These are phyloP conservation scores for Aporrectodea caliginosa DNA, from an alignment of 1,140 invertebrate genomes.

Conservation along the genomic window DNA sequence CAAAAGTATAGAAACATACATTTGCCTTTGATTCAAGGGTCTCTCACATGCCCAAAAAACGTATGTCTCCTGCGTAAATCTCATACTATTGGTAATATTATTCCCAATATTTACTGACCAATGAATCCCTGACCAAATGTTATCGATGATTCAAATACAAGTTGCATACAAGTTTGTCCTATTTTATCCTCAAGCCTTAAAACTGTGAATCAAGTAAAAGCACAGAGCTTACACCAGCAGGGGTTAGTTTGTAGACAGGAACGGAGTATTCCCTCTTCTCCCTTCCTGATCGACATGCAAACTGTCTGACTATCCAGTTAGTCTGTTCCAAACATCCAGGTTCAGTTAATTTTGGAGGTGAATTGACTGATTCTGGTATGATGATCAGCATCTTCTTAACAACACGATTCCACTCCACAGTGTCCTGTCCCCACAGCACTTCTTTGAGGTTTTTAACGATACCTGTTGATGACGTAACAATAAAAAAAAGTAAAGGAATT, in stretches of 20 bases:
- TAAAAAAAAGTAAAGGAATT: not conserved
- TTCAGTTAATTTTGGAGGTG: not conserved
- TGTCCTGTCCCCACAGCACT: not conserved
- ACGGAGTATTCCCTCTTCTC: not conserved
- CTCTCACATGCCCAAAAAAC: too few species aligned
- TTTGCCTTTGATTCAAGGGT: too few species aligned
- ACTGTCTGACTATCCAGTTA: not conserved
- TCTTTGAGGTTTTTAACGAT: not conserved
- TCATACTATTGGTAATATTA: too few species aligned
- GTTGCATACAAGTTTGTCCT: too few species aligned
- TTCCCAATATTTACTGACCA: too few species aligned
- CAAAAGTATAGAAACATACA: too few species aligned
- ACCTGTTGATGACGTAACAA: not conserved
- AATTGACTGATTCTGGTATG: not conserved
- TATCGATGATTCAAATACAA: too few species aligned
- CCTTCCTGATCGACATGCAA: not conserved
- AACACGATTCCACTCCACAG: not conserved
- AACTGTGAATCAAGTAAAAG: too few species aligned
- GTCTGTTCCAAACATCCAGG: not conserved
- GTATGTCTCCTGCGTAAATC: too few species aligned
- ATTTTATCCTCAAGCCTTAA: too few species aligned
- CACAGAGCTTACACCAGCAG: not conserved
- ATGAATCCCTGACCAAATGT: too few species aligned
- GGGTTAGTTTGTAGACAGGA: not conserved
- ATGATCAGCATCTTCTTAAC: not conserved